Evolutionary conservation across 2,888 invertebrate species (phyloP), one percentile per base, ranked within the genome.

Genomic region (Pristionchus arcanus): DNA sequence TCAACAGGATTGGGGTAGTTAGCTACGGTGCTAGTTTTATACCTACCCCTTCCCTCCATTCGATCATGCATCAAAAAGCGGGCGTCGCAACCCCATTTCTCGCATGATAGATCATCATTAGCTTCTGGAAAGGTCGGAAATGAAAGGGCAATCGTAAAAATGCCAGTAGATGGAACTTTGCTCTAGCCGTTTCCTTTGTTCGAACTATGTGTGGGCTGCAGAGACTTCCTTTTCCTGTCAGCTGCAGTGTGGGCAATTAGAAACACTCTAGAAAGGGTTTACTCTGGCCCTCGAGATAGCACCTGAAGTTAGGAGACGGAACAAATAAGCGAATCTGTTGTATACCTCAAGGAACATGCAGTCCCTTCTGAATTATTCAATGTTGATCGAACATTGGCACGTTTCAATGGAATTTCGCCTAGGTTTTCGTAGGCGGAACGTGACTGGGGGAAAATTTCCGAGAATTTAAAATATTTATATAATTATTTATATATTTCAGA

Each of bases 181-280:
- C 68, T 68, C 68, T 68, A 68, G 68, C 31, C 31, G n/a, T 63
- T 68, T 31, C 68, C 68, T 31, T 68, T 68, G 68, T 68, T 68
- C 16, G 68, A 68, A 68, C 68, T 68, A 15, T 68, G 31, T 28
- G n/a, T 9, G 13, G 13, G 21, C 5, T 68, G 68, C 68, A 68
- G 68, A 68, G 19, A 68, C 68, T 31, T 66, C 66, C 28, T 28
- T 31, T 68, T 19, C 31, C 31, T 68, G 63, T 63, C 63, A 63
- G n/a, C n/a, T 11, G 25, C 63, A 63, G n/a, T 7, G 7, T 11
- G 63, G n/a, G n/a, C 63, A 63, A 63, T 63, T 63, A 63, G 63
- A 55, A 55, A 55, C 55, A 55, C 55, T 55, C 21, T 49, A 13
- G 42, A 49, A 21, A 55, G 19, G 19, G 21, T 1, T 55, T 55